Conservation (phyloP, 2,797 vertebrate genomes). For the Delichon dasypus region DNA sequence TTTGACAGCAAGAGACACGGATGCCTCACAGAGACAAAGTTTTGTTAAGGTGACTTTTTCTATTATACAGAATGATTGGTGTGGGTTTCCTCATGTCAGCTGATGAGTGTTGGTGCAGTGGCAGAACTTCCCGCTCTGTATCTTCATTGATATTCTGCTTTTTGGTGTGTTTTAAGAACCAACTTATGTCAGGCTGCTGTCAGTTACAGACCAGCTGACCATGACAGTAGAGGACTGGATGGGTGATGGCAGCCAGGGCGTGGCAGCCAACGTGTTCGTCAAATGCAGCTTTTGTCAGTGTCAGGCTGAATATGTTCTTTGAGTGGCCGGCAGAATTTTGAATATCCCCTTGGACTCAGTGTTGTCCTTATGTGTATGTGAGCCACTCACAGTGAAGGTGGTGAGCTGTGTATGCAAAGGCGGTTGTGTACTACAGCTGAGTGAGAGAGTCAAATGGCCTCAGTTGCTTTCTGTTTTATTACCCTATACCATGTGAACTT, state of each 20-base stretch:
- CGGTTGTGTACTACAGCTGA: not conserved
- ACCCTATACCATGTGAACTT: not conserved
- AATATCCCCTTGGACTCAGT: not conserved
- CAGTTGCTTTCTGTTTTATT: not conserved
- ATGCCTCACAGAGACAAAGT: not conserved
- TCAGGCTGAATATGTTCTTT: not conserved
- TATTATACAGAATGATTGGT: not conserved
- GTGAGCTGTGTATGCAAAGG: not conserved
- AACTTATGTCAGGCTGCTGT: not conserved
- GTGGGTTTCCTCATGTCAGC: not conserved
- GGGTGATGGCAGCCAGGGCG: not conserved
- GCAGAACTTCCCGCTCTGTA: not conserved
- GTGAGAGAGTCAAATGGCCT: not conserved
- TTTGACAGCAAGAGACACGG: not conserved
- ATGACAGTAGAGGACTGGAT: not conserved
- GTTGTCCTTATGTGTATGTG: not conserved
- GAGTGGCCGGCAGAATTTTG: not conserved
- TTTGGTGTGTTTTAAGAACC: not conserved
- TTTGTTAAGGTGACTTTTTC: not conserved
- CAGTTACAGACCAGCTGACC: not conserved
- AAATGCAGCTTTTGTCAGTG: not conserved
- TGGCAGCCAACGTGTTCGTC: not conserved
- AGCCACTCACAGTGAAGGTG: not conserved
- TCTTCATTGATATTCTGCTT: not conserved
- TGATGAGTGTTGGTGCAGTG: not conserved